Conservation (phyloP, 2,797 vertebrate genomes). For the Fistularia commersonii region DNA sequence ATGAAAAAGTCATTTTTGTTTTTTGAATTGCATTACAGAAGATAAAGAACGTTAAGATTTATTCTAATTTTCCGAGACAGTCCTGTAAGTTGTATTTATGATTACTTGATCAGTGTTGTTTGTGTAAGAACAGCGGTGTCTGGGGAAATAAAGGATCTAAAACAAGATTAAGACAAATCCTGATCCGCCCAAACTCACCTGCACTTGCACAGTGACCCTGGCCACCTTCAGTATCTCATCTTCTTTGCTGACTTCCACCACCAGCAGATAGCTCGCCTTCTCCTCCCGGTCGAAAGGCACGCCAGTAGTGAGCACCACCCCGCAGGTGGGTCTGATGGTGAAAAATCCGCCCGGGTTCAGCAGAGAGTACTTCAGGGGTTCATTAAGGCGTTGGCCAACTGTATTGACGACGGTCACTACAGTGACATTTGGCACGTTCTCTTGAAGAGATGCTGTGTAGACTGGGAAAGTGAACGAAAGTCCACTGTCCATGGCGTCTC, state of each 20-base stretch:
- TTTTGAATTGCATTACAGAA: no score
- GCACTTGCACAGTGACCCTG: slow-evolving; percentile 84
- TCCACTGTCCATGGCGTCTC: slow-evolving; percentile 84
- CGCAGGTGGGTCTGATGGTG: slow-evolving; percentile 86
- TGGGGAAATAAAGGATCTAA: no score
- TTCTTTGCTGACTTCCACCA: slow-evolving; percentile 88
- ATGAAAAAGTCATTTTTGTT: no score
- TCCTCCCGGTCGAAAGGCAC: slow-evolving; percentile 91
- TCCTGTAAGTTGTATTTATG: no score
- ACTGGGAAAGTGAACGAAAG: slow-evolving; percentile 83
- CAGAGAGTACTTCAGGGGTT: slow-evolving; percentile 88
- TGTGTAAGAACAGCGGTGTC: no score
- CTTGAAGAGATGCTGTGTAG: slow-evolving; percentile 82
- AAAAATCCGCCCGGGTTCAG: slow-evolving; percentile 89
- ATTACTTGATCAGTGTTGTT: no score
- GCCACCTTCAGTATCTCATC: slow-evolving; percentile 80
- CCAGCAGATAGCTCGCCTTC: slow-evolving; percentile 83
- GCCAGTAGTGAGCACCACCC: slow-evolving; percentile 88
- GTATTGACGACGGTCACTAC: slow-evolving; percentile 84
- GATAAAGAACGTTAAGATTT: no score
- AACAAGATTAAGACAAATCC: no score
- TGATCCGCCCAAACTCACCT: slow-evolving; percentile 57
- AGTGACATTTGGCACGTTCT: slow-evolving; percentile 83
- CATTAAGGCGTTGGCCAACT: slow-evolving; percentile 86
- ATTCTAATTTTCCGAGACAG: no score